Conservation (phyloP, 2,113 vertebrate species). For the Apteryx owenii region DNA sequence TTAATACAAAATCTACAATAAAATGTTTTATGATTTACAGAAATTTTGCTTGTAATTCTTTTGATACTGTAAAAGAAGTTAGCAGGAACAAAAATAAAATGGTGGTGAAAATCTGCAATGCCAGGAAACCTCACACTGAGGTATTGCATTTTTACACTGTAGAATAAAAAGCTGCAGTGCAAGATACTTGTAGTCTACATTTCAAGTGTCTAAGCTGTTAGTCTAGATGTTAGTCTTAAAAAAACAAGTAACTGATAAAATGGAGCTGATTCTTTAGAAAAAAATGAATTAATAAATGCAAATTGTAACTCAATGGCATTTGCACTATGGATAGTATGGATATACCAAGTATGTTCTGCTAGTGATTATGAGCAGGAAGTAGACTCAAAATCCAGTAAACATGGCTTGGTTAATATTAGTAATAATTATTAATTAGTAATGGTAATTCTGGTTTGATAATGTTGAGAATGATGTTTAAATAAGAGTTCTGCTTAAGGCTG, state of each 20-base stretch:
- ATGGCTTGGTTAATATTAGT: not conserved
- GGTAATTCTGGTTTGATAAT: not conserved
- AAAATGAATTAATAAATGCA: not conserved
- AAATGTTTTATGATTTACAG: not conserved
- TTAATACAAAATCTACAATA: not conserved
- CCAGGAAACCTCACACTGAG: not conserved
- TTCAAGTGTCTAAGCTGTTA: not conserved
- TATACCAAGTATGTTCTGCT: not conserved
- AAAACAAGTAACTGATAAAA: not conserved
- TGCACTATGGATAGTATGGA: not conserved
- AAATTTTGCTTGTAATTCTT: not conserved
- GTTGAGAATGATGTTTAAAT: not conserved
- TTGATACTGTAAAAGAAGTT: not conserved
- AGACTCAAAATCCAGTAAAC: not conserved
- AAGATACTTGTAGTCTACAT: not conserved
- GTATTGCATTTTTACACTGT: not conserved
- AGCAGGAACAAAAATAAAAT: conserved; percentile 14
- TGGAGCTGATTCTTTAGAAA: not conserved
- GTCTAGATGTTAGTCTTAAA: not conserved
- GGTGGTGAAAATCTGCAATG: not conserved
- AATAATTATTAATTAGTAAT: no score
- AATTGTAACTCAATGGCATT: not conserved
- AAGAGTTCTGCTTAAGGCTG: not conserved
- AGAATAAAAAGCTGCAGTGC: not conserved
- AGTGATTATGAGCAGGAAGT: no score